A percentile compares a stretch with the other conserved stretches of the same genome.
phyloP scores from a whole-genome alignment of 2,113 vertebrate genomes.

The Nesogale talazaci region DNA sequence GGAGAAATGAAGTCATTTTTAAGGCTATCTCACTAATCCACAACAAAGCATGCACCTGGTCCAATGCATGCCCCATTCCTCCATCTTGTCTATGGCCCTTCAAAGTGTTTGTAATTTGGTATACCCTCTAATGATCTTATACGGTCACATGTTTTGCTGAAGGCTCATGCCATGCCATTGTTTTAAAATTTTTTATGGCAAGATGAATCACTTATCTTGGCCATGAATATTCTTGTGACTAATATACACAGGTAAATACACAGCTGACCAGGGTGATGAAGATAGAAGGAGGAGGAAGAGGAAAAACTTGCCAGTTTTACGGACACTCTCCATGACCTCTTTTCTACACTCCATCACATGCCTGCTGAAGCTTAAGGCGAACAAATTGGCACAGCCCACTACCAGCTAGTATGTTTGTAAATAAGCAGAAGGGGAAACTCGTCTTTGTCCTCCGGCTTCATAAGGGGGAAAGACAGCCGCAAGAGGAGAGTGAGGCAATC shows the following conservation, averaged over 20 bases:
- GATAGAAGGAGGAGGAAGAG: neutral
- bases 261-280: neutral
- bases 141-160: neutral
- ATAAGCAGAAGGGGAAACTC: neutral
- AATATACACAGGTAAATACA: neutral
- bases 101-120: neutral
- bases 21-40: neutral
- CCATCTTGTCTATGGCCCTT: neutral
- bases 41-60: neutral
- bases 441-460: neutral
- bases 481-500: neutral
- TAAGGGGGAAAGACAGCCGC: neutral
- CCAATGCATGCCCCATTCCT: neutral
- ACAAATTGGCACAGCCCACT: neutral
- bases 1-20: slow-evolving; percentile 7
- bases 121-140: neutral
- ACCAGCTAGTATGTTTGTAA: neutral
- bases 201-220: neutral
- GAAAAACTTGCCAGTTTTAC: neutral
- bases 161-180: neutral
- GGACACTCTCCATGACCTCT: slow-evolving; percentile 26
- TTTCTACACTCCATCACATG: slow-evolving; percentile 25
- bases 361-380: slow-evolving; percentile 13
- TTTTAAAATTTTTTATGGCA: neutral
- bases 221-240: neutral